These are phyloP conservation scores for Pseudotriccus pelzelni DNA, from an alignment of 2,797 vertebrate genomes.

Conservation along the genomic window DNA sequence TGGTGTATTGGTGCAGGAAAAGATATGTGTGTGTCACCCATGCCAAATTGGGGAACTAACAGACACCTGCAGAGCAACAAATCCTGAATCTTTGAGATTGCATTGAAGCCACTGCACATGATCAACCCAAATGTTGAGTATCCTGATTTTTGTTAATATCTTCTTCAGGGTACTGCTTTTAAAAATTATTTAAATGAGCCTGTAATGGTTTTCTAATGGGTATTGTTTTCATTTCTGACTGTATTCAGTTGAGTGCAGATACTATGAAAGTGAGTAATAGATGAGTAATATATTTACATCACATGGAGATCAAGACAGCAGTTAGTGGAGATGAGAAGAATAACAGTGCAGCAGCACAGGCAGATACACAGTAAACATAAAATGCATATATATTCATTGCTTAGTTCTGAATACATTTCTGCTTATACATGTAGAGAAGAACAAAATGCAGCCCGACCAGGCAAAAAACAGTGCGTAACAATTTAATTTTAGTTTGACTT, in stretches of 20 bases:
- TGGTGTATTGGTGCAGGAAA: neutral
- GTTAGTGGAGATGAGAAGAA: neutral
- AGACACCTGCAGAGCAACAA: neutral
- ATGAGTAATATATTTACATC: neutral
- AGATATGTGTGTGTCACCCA: neutral
- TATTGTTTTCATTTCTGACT: neutral
- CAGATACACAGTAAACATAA: neutral
- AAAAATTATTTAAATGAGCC: neutral
- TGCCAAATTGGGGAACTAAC: neutral
- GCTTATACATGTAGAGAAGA: neutral
- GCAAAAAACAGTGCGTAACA: neutral
- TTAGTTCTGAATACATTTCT: neutral
- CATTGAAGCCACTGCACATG: neutral
- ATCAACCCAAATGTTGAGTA: neutral
- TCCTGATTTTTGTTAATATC: neutral
- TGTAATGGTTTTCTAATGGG: neutral
- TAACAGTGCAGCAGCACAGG: neutral
- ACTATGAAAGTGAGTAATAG: neutral
- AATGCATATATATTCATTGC: neutral
- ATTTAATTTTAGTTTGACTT: neutral
- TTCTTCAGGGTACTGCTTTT: neutral
- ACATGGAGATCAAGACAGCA: neutral
- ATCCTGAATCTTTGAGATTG: neutral
- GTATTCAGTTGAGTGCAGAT: neutral
- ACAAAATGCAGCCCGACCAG: neutral